Percentiles rank a stretch among this genome's conserved stretches.
Conservation (phyloP, 2,888 invertebrate species). For the Drosophila silvestris region DNA sequence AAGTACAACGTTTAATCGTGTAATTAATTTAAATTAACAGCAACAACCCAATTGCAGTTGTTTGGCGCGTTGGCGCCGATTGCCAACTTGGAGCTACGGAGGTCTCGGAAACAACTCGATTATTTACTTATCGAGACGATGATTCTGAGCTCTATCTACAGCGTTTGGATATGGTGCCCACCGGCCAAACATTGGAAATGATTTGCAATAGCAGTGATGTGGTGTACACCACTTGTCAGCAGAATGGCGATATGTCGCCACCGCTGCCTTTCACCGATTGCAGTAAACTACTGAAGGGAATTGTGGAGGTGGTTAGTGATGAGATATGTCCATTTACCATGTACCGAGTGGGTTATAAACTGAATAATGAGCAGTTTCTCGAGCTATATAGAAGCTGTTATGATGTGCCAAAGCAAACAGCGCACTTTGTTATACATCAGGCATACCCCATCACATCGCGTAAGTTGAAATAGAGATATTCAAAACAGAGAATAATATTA, state of each 20-base stretch:
- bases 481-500: neutral
- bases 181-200: conserved; percentile 16
- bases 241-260: conserved; percentile 14
- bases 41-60: conserved; percentile 24
- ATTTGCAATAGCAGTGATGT: conserved; percentile 29
- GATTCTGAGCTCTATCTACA: conserved; percentile 2
- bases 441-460: conserved; percentile 27
- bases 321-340: conserved; percentile 30
- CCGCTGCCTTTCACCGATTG: conserved; percentile 21
- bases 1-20: conserved; percentile 13
- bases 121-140: conserved; percentile 26
- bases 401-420: neutral
- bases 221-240: conserved; percentile 21
- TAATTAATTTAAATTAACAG: conserved; percentile 3
- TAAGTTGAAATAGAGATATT: conserved; percentile 23
- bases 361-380: conserved; percentile 35
- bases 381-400: conserved; percentile 64
- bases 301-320: conserved; percentile 5
- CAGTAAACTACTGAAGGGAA: neutral
- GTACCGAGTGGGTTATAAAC: conserved; percentile 54
- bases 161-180: conserved; percentile 30
- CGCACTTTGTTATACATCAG: conserved; percentile 43
- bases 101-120: conserved; percentile 34
- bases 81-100: conserved; percentile 24
- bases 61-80: conserved; percentile 27